These are phyloP conservation scores for Bradypus variegatus DNA, from an alignment of 2,797 vertebrate species.

Conservation along the genomic window DNA sequence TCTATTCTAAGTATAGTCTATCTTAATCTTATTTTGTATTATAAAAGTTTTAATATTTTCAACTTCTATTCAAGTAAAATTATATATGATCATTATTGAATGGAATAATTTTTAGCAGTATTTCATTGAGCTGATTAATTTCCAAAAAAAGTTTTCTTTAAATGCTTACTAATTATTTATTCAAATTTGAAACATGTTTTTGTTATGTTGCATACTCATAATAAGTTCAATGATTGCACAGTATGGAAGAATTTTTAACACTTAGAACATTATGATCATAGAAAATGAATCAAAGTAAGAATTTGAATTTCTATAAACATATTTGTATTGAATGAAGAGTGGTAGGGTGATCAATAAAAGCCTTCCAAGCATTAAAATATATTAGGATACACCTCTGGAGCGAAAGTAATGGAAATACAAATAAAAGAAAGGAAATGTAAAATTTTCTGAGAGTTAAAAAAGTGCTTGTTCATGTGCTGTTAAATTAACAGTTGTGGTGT, in stretches of 20 bases:
- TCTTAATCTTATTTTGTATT: background rate
- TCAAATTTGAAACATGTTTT: conserved; percentile 25
- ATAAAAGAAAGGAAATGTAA: background rate
- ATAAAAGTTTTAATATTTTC: conserved; percentile 37
- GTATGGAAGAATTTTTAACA: background rate
- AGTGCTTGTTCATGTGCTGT: background rate
- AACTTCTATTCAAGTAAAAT: background rate
- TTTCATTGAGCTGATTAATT: conserved; percentile 12
- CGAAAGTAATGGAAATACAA: background rate
- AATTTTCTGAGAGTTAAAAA: conserved; percentile 1
- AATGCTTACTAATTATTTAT: background rate
- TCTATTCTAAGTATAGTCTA: background rate
- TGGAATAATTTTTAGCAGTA: background rate
- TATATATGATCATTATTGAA: background rate
- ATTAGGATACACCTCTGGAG: background rate
- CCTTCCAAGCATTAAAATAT: background rate
- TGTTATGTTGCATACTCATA: background rate
- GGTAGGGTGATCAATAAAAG: background rate
- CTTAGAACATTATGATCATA: background rate
- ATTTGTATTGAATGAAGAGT: background rate
- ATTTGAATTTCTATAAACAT: background rate
- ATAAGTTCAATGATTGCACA: conserved; percentile 3
- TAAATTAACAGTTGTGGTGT: background rate
- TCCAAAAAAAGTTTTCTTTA: background rate
- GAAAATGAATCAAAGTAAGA: background rate